phyloP scores from a whole-genome alignment of 53 echinoderm and acorn worm species.

The Echinometra lucunter region DNA sequence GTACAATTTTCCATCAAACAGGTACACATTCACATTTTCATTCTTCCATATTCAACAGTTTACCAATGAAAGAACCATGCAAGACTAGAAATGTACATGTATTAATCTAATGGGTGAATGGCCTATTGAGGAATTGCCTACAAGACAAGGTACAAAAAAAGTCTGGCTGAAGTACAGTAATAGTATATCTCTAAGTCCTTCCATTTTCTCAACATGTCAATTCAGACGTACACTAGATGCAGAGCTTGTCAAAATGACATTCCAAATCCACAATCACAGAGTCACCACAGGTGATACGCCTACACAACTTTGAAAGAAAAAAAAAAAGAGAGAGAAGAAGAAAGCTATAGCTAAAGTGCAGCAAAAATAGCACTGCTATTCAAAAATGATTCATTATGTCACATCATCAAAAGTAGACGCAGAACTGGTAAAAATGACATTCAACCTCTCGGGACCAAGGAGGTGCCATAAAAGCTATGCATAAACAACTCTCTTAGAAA shows the following conservation, averaged over 20 bases:
- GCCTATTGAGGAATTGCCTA: not conserved
- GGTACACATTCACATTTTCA: not conserved
- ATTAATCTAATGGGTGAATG: not conserved
- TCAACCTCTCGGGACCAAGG: not conserved
- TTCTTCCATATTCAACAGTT: not conserved
- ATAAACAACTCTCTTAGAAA: too few relatives aligned
- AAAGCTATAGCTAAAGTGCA: not conserved
- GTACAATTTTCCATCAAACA: not conserved
- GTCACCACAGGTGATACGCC: not conserved
- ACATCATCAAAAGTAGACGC: not conserved
- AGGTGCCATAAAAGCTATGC: too few relatives aligned
- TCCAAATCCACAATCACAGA: not conserved
- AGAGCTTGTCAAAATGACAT: not conserved
- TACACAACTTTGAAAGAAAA: not conserved
- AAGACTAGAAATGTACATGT: not conserved
- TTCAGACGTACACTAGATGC: too few relatives aligned
- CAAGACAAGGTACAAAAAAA: not conserved
- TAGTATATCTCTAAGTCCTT: not conserved
- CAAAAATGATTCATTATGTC: not conserved
- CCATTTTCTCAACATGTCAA: not conserved
- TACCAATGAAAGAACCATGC: not conserved
- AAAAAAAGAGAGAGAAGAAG: too few relatives aligned
- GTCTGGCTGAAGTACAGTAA: not conserved
- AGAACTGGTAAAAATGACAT: not conserved
- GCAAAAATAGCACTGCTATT: too few relatives aligned